These are phyloP conservation scores for Caenorhabditis drosophilae DNA, from an alignment of 2,888 invertebrate species.

Conservation along the genomic window DNA sequence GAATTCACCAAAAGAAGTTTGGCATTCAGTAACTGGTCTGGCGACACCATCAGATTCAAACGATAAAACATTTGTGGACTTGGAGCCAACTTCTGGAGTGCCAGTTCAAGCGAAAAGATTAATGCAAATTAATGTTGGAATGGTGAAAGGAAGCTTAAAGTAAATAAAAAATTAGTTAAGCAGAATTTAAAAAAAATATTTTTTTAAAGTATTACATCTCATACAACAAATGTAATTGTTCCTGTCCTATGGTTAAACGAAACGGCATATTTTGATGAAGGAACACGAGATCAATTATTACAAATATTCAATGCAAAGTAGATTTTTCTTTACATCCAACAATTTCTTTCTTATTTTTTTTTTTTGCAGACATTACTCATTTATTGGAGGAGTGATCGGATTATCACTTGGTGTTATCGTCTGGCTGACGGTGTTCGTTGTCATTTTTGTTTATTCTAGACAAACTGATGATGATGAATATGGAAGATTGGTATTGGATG, in stretches of 20 bases:
- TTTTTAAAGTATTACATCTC: conserved; percentile 37
- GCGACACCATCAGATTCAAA: conserved; percentile 37
- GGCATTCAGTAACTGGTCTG: conserved; percentile 55
- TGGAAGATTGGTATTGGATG: conserved; percentile 31
- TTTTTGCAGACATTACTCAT: conserved; percentile 34
- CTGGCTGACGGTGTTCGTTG: conserved; percentile 33
- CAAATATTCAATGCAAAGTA: conserved; percentile 29
- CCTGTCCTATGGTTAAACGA: conserved; percentile 68
- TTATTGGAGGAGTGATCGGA: conserved; percentile 31
- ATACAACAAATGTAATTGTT: conserved; percentile 48
- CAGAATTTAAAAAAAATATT: not conserved
- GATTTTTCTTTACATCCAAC: conserved; percentile 3
- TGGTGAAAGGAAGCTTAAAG: conserved; percentile 59
- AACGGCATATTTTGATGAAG: conserved; percentile 58
- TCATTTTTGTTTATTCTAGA: conserved; percentile 28
- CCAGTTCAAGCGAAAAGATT: conserved; percentile 55
- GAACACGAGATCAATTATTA: conserved; percentile 52
- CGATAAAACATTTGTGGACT: conserved; percentile 59
- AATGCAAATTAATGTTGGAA: conserved; percentile 65
- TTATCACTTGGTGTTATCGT: conserved; percentile 34
- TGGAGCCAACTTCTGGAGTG: conserved; percentile 63
- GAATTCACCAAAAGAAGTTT: conserved; percentile 53
- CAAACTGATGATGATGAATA: conserved; percentile 32
- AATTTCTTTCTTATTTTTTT: too few relatives aligned
- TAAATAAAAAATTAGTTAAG: conserved; percentile 17